Conservation (phyloP, 2,113 vertebrate species). For the Cynopterus brachyotis region DNA sequence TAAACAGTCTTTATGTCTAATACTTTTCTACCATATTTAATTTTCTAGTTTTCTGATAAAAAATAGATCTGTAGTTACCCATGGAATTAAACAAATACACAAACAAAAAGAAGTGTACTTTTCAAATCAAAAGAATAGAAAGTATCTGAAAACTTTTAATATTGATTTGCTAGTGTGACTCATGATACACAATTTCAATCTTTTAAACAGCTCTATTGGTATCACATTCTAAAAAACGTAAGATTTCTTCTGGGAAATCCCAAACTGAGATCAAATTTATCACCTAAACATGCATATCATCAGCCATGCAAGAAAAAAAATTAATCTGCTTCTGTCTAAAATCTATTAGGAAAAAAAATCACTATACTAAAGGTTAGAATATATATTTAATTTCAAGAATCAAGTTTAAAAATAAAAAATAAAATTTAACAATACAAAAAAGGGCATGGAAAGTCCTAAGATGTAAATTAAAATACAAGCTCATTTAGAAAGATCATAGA, state of each 20-base stretch:
- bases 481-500: background rate
- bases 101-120: background rate
- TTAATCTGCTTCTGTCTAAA: constrained; percentile 60
- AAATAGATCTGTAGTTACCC: background rate
- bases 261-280: background rate
- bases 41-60: background rate
- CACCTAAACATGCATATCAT: constrained; percentile 52
- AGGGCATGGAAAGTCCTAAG: background rate
- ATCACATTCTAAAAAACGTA: background rate
- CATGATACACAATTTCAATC: background rate
- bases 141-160: background rate
- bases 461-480: background rate
- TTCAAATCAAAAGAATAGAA: background rate
- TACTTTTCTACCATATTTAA: background rate
- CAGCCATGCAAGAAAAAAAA: constrained; percentile 41
- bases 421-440: background rate
- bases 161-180: background rate
- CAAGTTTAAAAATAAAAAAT: background rate
- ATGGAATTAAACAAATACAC: background rate
- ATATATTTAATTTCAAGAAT: background rate
- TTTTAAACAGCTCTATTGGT: background rate
- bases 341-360: constrained; percentile 33
- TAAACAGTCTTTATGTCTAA: background rate
- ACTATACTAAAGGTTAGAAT: constrained; percentile 25
- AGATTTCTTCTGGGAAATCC: background rate